Conservation (phyloP, 2,113 vertebrate species). For the Procavia capensis region DNA sequence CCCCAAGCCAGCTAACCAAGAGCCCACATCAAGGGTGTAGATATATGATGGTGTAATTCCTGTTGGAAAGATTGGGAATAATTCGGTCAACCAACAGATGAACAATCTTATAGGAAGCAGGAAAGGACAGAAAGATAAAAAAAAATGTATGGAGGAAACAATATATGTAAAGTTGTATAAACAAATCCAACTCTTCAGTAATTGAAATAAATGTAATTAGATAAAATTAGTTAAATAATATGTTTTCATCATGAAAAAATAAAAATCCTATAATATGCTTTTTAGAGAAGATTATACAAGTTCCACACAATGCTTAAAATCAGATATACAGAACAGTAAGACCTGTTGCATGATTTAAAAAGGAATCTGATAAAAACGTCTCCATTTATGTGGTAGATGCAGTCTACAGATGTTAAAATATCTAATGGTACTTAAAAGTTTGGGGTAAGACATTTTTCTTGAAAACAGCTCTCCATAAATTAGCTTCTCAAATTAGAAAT, state of each 20-base stretch:
- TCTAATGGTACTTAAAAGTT: not conserved
- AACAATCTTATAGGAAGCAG: not conserved
- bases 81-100: not conserved
- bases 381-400: not conserved
- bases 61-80: not conserved
- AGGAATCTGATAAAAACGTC: not conserved
- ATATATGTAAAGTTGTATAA: not conserved
- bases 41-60: not conserved
- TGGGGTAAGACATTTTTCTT: not conserved
- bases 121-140: not conserved
- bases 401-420: not conserved
- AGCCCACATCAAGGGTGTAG: not conserved
- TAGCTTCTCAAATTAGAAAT: not conserved
- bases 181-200: not conserved
- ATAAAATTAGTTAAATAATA: not conserved
- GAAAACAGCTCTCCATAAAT: not conserved
- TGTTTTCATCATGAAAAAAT: not conserved
- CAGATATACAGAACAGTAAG: not conserved
- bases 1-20: not conserved
- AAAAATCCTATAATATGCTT: not conserved
- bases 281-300: not conserved
- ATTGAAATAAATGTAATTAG: not conserved
- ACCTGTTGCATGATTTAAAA: not conserved
- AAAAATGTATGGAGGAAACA: not conserved
- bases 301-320: not conserved